These are phyloP conservation scores for Epicauta chinensis DNA, from an alignment of 1,140 invertebrate genomes.

Conservation along the genomic window DNA sequence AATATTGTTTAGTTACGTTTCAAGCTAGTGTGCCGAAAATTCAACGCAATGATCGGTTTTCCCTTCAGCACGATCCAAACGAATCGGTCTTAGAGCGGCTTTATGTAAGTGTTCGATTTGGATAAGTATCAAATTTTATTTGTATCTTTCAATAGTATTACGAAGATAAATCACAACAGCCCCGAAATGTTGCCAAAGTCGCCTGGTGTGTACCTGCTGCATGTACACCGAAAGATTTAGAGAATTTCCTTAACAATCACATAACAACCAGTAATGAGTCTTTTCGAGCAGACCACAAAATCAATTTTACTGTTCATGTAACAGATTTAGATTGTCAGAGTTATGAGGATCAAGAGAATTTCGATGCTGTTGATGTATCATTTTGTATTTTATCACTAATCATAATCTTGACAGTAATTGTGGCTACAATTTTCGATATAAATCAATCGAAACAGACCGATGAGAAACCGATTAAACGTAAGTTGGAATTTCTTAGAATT, in stretches of 20 bases:
- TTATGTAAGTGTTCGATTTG: constrained; percentile 42
- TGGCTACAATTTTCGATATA: constrained; percentile 32
- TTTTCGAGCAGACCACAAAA: constrained; percentile 36
- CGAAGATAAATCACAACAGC: constrained; percentile 38
- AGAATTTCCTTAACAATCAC: constrained; percentile 42
- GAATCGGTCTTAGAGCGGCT: constrained; percentile 47
- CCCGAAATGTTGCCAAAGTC: constrained; percentile 46
- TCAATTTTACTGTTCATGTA: constrained; percentile 38
- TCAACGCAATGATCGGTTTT: constrained; percentile 36
- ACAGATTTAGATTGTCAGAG: constrained; percentile 35
- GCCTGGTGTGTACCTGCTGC: constrained; percentile 50
- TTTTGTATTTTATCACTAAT: constrained; percentile 37
- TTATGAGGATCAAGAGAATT: constrained; percentile 30
- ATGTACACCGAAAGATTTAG: constrained; percentile 45
- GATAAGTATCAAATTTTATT: neutral
- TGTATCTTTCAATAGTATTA: constrained; percentile 34
- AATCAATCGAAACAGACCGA: constrained; percentile 17
- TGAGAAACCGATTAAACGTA: constrained; percentile 31
- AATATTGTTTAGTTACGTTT: constrained; percentile 51
- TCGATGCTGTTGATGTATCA: constrained; percentile 39
- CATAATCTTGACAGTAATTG: constrained; percentile 26
- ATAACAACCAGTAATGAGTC: constrained; percentile 43
- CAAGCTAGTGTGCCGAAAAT: constrained; percentile 37
- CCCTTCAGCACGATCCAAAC: constrained; percentile 43
- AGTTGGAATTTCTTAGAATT: constrained; percentile 12